Evolutionary conservation across 2,888 invertebrate genomes (phyloP), one percentile per base, ranked within the genome.

Genomic region (Heliothis peltigera): DNA sequence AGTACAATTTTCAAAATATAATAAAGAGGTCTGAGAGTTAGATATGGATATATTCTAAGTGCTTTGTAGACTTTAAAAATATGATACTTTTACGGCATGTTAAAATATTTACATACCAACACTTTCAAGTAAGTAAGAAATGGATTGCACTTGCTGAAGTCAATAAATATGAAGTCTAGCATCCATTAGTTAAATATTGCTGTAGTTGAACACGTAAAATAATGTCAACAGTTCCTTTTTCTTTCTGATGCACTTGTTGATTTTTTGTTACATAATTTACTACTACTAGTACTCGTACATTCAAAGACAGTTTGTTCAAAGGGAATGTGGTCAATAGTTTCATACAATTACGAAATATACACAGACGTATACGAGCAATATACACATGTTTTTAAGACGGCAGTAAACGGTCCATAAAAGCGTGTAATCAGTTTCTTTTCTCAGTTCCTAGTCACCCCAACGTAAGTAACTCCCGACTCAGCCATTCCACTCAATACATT

Each of bases 401-500:
- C 2, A 46, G 35, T 55, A 19, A 51, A 39, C 60, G 21, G 1
- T 57, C 46, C 22, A 32, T 25, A 58, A 75, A 63, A 66, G 43
- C 54, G 60, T 58, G 48, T 70, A 70, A 78, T 79, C 75, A 79
- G 68, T 68, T 68, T 56, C 51, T 77, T 74, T 70, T 48, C 64
- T 44, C 39, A 63, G 58, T 59, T 64, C 58, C 67, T 75, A 70
- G 75, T 55, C 77, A 71, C 80, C 81, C 80, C 77, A 67, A 62
- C 22, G 55, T 48, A 64, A 71, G 77, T 72, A 67, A 83, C 84
- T 84, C 83, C 83, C 80, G 84, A 88, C 84, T 89, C 88, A 88
- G 86, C 87, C 86, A 77, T 87, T 91, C 89, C 90, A 90, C 92
- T 90, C 93, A 91, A 91, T 91, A 91, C 91, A 88, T 90, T 91